phyloP scores from a whole-genome alignment of 2,888 invertebrate genomes.

The Aspidiotus rigidus region DNA sequence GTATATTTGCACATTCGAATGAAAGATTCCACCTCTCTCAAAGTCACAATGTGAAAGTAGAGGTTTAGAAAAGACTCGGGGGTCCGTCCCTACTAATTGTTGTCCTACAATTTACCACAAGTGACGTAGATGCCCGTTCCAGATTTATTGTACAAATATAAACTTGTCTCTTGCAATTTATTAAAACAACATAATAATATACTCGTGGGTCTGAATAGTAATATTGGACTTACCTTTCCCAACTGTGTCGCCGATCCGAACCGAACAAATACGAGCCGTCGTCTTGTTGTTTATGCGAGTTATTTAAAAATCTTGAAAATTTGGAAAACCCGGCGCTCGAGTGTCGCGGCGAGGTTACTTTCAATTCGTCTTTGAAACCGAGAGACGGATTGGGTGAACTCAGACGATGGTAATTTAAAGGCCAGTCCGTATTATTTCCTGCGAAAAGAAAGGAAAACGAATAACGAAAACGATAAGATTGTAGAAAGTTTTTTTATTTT shows the following conservation, averaged over 20 bases:
- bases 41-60: no score
- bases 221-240: constrained; percentile 23
- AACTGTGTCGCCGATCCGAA: constrained; percentile 29
- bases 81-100: no score
- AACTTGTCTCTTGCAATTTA: no score
- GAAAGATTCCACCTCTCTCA: no score
- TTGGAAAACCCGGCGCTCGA: constrained; percentile 27
- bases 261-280: constrained; percentile 16
- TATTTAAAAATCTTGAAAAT: constrained; percentile 19
- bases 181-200: neutral
- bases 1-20: no score
- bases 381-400: constrained; percentile 28
- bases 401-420: constrained; percentile 27
- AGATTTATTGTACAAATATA: no score
- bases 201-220: no score
- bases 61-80: no score
- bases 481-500: no score
- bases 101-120: no score
- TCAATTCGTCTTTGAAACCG: constrained; percentile 26
- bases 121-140: no score
- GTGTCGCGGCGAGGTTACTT: constrained; percentile 22
- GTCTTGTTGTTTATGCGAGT: constrained; percentile 11
- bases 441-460: neutral
- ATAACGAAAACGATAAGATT: no score
- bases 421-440: constrained; percentile 27